Base-by-base conservation (phyloP, 2,113 vertebrate genomes). In the Hemiscyllium ocellatum region DNA sequence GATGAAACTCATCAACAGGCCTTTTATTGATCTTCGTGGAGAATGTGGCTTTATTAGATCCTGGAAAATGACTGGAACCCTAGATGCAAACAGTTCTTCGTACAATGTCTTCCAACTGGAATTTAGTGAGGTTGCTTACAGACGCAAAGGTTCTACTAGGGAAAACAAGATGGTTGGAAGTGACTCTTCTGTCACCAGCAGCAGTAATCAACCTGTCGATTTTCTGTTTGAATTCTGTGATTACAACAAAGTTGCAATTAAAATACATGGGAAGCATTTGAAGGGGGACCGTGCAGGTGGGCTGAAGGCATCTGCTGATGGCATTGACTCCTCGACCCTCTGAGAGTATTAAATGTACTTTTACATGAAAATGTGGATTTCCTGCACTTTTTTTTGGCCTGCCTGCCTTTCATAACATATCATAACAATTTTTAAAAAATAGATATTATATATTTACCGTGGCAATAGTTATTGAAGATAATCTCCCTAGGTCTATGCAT, bases 1-100 rank as follows among this genome's bases (percentile, higher is more conserved):
- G 97, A 99, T 99, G 99, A 99, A 99, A 97, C 98, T 99, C 96
- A 99, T 99, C 96, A 99, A 99, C 97, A 97, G 99, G 4, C 99
- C 99, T 1, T 98, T 99, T 96, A 99, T 99, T 0, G 99, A 99
- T 96, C 98, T 99, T 96, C 98, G 99, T 0, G 99, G 99, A 0
- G 99, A 99, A 95, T 99, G 99, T 0, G 99, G 99, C 96, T 99
- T 99, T 97, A 99, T 99, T 0, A 99, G 99, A 96, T 99, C 99
- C 97, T 98, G 99, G 96, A 99, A 98, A 97, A 98, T 99, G 96
- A 99, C 99, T 0, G 99, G 99, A 19, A 99, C 99, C 50, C 97
- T 99, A 97, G 99, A 99, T 95, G 99, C 98, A 95, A 99, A 99
- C 97, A 98, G 99, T 93, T 99, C 99, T 76, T 98, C 98, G 96